Base-by-base conservation (phyloP, 2,888 invertebrate genomes). In the Acleris emargana region DNA sequence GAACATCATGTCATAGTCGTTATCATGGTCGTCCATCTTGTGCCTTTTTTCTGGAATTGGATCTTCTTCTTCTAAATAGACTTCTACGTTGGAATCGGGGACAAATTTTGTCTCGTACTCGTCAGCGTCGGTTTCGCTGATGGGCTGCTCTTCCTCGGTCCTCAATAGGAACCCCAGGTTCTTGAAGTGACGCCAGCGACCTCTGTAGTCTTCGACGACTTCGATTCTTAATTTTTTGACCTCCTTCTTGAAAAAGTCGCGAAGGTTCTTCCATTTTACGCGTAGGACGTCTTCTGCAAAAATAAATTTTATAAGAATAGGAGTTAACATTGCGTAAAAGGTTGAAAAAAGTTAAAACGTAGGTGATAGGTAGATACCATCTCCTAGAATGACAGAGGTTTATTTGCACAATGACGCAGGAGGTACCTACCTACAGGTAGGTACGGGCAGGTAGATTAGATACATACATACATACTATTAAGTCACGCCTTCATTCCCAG, bases 231-330 rank as follows among this genome's bases (percentile, higher is more conserved):
- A 64, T 60, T 74, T 80, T 20, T 73, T 81, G 1, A 75, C 25
- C 67, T 84, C 80, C 43, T 77, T 77, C 47, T 75, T 79, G 68
- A 79, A 87, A 3, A 79, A 58, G 62, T 86, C 84, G 5, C 84
- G 74, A 0, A 87, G 72, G 54, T 78, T 83, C 68, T 85, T 87
- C 87, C 87, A 87, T 74, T 86, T 88, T 0, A 71, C 66, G 51
- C 76, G 73, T 2, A 83, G 58, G 16, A 77, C 53, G 4, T 75
- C 71, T 58, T 79, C 86, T 87, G 82, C 57, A 76, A 80, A 67
- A 22, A 63, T 52, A n/a, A 58, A 25, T 2, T 25, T 22, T 1
- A 25, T 54, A 22, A 28, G n/a, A 55, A 43, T 55, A 17, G 32
- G 9, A 38, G 13, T 13, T 38, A 13, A 4, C 13, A 4, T 38